Evolutionary conservation across 2,888 invertebrate species (phyloP).

Genomic region (Ichneumon xanthorius): DNA sequence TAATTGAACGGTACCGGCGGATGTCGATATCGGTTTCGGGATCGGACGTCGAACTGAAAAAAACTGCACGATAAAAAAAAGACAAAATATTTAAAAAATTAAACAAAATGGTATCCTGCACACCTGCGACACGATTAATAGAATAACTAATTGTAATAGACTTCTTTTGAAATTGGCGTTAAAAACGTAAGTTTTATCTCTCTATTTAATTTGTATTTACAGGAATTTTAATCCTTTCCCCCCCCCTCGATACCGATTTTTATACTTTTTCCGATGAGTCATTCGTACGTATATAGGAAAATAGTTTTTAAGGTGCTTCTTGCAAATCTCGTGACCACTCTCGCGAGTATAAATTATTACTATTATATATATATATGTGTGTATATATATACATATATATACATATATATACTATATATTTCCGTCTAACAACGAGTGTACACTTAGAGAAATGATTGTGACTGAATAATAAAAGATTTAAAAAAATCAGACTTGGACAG

Average conservation of each 20-base stretch:
- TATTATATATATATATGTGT: not conserved
- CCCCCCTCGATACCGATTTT: slow-evolving; percentile 10
- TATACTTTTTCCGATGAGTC: slow-evolving; percentile 7
- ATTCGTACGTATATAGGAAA: slow-evolving; percentile 13
- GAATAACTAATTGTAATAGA: slow-evolving; percentile 44
- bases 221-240: slow-evolving; percentile 3
- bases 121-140: slow-evolving; percentile 27
- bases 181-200: slow-evolving; percentile 13
- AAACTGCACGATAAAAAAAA: not conserved
- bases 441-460: slow-evolving; percentile 27
- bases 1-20: not conserved
- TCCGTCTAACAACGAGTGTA: slow-evolving; percentile 41
- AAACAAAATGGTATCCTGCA: slow-evolving; percentile 20
- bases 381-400: not conserved
- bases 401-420: slow-evolving; percentile 5
- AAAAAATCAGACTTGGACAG: not conserved
- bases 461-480: slow-evolving; percentile 19
- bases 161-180: slow-evolving; percentile 29
- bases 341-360: slow-evolving; percentile 20
- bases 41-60: not conserved
- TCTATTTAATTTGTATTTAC: slow-evolving; percentile 18
- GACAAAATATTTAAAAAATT: not conserved
- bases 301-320: slow-evolving; percentile 19
- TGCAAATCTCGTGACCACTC: slow-evolving; percentile 15
- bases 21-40: slow-evolving; percentile 16